Evolutionary conservation across 2,888 invertebrate genomes (phyloP), one percentile per base, ranked within the genome.

Genomic region (Cinara cedri): DNA sequence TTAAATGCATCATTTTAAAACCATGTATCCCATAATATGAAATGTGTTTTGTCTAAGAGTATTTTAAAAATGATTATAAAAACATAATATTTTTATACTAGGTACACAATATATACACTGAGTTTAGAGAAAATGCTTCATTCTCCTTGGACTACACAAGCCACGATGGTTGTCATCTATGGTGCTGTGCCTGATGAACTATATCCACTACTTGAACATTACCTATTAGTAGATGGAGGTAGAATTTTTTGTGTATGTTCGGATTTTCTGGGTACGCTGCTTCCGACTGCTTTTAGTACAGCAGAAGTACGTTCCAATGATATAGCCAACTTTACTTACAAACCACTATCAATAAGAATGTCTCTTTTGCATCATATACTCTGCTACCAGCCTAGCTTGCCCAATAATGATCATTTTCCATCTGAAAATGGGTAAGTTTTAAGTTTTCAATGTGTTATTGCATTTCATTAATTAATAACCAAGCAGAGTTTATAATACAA

Each of bases 341-440:
- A 92, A 82, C 90, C 91, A 85, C 94, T 94, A 94, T 91, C 92
- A 84, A 90, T 92, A 8, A 92, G 94, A 0, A 91, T 91, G 85
- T 83, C 83, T 26, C 91, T 94, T 91, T 92, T 94, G 89, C 94
- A 94, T 86, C 93, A 94, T 84, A 92, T 94, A 82, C 94, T 94
- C 85, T 94, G 94, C 84, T 94, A 94, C 85, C 94, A 94, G 85
- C 93, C 93, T 0, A 93, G 60, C 3, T 21, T 93, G 1, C 94
- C 94, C 0, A 91, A 93, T 1, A 91, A 92, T 85, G 91, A 93
- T 65, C 83, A 83, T 80, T 84, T 84, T 72, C 82, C 83, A 26
- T 82, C 83, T 19, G 83, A 83, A 76, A 68, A 26, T 81, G n/a
- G 82, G 84, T 83, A 66, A 83, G 82, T 66, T 49, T 46, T 66